Base-by-base conservation (phyloP, 2,888 invertebrate genomes). In the Hedya salicella region DNA sequence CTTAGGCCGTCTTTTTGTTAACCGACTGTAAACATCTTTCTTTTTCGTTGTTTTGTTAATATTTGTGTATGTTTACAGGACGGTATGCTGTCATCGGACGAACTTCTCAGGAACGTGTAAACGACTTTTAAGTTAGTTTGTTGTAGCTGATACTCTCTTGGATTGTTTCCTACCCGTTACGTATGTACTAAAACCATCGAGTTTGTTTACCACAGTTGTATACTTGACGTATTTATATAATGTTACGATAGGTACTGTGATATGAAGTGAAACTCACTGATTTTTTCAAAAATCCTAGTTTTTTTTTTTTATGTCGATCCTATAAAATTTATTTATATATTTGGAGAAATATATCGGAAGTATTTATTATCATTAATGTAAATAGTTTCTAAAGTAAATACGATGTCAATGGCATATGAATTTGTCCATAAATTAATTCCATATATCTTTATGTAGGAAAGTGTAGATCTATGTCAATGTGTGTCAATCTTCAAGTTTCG, bases 1-100 rank as follows among this genome's bases (percentile, higher is more conserved):
- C 25, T 25, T 6, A 25, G 25, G 25, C 25, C 25, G 25, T 6
- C 5, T 25, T 25, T 1, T 25, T 25, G n/a, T n/a, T n/a, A n/a
- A n/a, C n/a, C n/a, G n/a, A n/a, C n/a, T n/a, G n/a, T 2, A 2
- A 25, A 6, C 6, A 25, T 1, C 25, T 25, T 3, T 6, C 25
- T 25, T 25, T n/a, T 54, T 54, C 14, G 2, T 14, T 25, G 11
- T 14, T 42, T 42, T 25, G 25, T 54, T 6, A 49, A 25, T 39
- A 50, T 61, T 21, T 25, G 25, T 2, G 6, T 70, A 73, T 83
- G 80, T 69, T 91, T 93, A 48, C 93, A 94, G 88, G 94, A 94
- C 73, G 94, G 93, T 53, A 85, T 92, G 81, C 86, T 94, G 44
- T 88, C 93, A 66, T 82, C 93, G 25, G 93, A 93, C 19, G 94